phyloP scores from a whole-genome alignment of 2,113 vertebrate genomes.

The Diadophis punctatus region DNA sequence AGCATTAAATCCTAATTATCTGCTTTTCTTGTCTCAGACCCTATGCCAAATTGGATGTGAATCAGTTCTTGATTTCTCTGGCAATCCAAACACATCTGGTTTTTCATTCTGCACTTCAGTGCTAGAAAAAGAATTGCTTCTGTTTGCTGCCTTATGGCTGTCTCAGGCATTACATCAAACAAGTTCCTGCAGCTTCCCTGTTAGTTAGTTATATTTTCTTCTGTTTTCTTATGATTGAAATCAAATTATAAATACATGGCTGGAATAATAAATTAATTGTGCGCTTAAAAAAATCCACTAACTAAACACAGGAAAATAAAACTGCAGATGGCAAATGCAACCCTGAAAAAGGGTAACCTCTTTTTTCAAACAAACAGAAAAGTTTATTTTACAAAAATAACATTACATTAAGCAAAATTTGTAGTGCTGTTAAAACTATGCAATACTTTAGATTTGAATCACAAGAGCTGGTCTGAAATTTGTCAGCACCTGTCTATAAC shows the following conservation, averaged over 20 bases:
- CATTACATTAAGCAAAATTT: neutral
- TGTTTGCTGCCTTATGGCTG: constrained; percentile 4
- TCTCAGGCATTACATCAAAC: neutral
- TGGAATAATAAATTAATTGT: neutral
- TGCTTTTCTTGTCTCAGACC: constrained; percentile 51
- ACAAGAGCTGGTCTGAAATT: neutral
- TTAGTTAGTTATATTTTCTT: neutral
- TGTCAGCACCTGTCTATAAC: neutral
- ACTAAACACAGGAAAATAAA: neutral
- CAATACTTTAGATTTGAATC: neutral
- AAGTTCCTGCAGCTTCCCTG: neutral
- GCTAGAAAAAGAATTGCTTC: constrained; percentile 30
- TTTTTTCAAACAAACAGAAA: neutral
- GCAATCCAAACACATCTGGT: constrained; percentile 43
- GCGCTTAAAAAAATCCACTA: neutral
- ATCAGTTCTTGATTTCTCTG: constrained; percentile 46
- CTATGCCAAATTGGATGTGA: constrained; percentile 38
- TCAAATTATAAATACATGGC: neutral
- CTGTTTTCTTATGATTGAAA: neutral
- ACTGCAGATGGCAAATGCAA: neutral
- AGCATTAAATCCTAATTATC: constrained; percentile 44
- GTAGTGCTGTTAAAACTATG: neutral
- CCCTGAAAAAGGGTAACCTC: neutral
- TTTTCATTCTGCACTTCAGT: constrained; percentile 23
- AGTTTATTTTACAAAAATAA: neutral